These are phyloP conservation scores for Ennomos erosarius DNA, from an alignment of 2,888 invertebrate genomes.

Conservation along the genomic window DNA sequence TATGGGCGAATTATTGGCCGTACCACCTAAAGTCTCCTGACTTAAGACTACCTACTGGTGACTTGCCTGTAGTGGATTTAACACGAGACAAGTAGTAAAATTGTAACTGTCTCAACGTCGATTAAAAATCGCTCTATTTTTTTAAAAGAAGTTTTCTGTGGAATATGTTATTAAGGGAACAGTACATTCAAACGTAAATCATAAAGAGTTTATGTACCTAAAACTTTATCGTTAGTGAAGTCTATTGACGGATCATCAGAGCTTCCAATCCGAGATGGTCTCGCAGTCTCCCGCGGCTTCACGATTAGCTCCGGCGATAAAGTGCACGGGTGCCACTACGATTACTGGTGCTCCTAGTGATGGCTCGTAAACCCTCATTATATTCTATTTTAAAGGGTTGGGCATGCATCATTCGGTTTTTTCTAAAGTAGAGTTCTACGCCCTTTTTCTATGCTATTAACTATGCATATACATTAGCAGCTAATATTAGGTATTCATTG, in stretches of 20 bases:
- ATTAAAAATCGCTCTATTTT: too few species aligned
- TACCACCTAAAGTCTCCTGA: too few species aligned
- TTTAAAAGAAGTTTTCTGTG: too few species aligned
- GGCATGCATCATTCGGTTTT: not conserved
- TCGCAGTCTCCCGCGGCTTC: conserved; percentile 30
- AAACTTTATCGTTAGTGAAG: conserved; percentile 35
- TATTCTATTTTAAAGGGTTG: conserved; percentile 54
- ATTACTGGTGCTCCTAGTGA: conserved; percentile 57
- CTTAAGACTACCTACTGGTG: too few species aligned
- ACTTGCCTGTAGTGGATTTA: too few species aligned
- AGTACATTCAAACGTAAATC: not conserved
- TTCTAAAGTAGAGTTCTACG: not conserved
- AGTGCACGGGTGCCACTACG: conserved; percentile 77
- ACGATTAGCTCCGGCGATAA: conserved; percentile 77
- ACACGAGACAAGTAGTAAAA: too few species aligned
- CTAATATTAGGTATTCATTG: too few species aligned
- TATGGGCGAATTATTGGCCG: too few species aligned
- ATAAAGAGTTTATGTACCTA: not conserved
- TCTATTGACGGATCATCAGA: conserved; percentile 64
- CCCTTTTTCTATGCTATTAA: too few species aligned
- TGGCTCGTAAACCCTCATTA: conserved; percentile 61
- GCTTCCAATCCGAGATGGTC: conserved; percentile 48
- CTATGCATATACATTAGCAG: too few species aligned
- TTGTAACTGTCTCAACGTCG: too few species aligned
- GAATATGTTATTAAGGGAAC: too few species aligned